Evolutionary conservation across 1,140 invertebrate species (phyloP), one percentile per base, ranked within the genome.

Genomic region (Paramacrobiotus metropolitanus): DNA sequence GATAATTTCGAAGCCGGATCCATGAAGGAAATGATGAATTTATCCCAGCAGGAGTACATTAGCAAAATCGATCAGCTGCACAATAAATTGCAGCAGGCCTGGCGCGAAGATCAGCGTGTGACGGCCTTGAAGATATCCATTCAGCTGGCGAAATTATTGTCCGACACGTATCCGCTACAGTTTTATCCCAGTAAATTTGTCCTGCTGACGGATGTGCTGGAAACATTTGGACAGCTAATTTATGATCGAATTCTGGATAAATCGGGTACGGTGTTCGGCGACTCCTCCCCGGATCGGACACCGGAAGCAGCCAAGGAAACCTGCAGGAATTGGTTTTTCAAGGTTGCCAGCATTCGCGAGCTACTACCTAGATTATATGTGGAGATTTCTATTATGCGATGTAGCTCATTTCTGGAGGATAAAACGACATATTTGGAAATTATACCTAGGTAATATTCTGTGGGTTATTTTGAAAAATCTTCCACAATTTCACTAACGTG

Each of bases 101-200:
- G 92, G 92, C 81, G 89, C 66, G 79, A 82, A 31, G 89, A 96
- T 75, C 87, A 93, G 70, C 78, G 89, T 68, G 92, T 97, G 0
- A 93, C 90, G 78, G 84, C 91, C 3, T 78, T 97, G 2, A 95
- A 95, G 79, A 95, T 96, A 70, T 85, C 84, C 2, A 94, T 95
- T 66, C 88, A 83, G 75, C 81, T 82, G 68, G 85, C 89, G 24
- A 94, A 95, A 77, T 74, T 95, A 65, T 74, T 96, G 29, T 81
- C 84, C 2, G 87, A 94, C 70, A 85, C 84, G 20, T 82, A 80
- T 64, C 87, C 86, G 0, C 81, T 92, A 67, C 83, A 83, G 66
- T 96, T 96, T 75, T 97, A 96, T 79, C 92, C 93, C 0, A 93
- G 88, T 74, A 95, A 96, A 78, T 97, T 91, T 80, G 86, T 93